Conservation (phyloP, 2,797 vertebrate species). For the Phoebastria nigripes region DNA sequence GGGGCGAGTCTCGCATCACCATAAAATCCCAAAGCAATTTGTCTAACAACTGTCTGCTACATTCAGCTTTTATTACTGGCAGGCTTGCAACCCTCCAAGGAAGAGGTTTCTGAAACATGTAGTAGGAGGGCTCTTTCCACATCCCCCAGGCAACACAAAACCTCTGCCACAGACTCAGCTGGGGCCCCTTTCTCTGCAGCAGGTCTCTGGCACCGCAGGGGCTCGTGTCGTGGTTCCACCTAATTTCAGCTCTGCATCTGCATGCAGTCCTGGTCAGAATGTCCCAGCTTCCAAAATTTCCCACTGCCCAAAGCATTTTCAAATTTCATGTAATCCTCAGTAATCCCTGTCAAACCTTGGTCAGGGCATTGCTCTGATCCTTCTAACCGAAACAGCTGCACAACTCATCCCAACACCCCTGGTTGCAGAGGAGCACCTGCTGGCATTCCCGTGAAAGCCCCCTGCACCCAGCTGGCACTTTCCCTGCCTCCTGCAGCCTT, state of each 20-base stretch:
- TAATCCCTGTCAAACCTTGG: neutral
- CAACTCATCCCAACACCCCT: neutral
- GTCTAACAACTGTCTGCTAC: neutral
- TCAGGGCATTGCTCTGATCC: neutral
- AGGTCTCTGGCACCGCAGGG: neutral
- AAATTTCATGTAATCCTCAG: neutral
- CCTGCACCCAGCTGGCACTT: neutral
- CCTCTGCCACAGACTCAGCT: neutral
- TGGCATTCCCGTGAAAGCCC: neutral
- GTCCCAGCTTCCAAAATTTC: neutral
- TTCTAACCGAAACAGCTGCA: neutral
- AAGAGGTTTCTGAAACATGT: neutral
- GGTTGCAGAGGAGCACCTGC: accelerated
- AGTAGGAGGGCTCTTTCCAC: neutral
- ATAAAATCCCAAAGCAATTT: neutral
- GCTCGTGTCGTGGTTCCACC: neutral
- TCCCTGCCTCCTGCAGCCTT: neutral
- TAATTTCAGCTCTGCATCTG: neutral
- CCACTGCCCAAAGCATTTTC: neutral
- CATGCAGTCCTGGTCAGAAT: neutral
- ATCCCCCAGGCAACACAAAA: neutral
- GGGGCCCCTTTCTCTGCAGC: neutral
- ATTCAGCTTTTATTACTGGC: neutral
- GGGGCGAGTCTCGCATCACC: neutral
- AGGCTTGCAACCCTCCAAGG: neutral